These are phyloP conservation scores for Parazoanthus atlanticus DNA, from an alignment of 92 coral and sea anemone species.

Conservation along the genomic window DNA sequence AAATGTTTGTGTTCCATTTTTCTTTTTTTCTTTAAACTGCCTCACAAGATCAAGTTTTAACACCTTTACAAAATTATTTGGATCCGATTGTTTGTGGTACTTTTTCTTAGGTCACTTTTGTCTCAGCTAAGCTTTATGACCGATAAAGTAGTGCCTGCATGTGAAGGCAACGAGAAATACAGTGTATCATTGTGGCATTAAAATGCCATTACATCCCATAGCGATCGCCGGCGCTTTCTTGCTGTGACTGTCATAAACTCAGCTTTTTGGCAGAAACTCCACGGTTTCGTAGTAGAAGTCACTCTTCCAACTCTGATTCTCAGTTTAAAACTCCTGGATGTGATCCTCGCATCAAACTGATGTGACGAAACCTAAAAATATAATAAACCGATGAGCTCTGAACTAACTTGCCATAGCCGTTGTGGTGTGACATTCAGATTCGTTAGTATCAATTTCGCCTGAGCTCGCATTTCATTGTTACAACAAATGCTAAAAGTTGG, in stretches of 20 bases:
- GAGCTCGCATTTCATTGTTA: neutral
- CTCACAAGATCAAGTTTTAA: too few species aligned
- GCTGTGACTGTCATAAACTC: neutral
- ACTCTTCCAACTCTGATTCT: neutral
- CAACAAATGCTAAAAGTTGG: neutral
- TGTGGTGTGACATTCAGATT: neutral
- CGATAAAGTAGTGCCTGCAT: neutral
- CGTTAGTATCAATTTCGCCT: neutral
- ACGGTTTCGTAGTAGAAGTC: neutral
- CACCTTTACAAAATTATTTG: too few species aligned
- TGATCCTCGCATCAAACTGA: neutral
- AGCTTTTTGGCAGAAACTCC: neutral
- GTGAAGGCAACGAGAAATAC: neutral
- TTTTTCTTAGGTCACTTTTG: too few species aligned
- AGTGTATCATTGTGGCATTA: neutral
- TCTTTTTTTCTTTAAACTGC: too few species aligned
- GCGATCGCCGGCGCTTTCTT: neutral
- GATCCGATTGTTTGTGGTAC: too few species aligned
- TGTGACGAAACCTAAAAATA: neutral
- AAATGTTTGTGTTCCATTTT: too few species aligned
- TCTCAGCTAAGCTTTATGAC: neutral
- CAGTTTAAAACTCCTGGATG: neutral
- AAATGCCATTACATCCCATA: neutral
- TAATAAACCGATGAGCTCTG: neutral
- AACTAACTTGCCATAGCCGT: neutral